Conservation (phyloP, 2,113 vertebrate genomes). For the Columba janthina region DNA sequence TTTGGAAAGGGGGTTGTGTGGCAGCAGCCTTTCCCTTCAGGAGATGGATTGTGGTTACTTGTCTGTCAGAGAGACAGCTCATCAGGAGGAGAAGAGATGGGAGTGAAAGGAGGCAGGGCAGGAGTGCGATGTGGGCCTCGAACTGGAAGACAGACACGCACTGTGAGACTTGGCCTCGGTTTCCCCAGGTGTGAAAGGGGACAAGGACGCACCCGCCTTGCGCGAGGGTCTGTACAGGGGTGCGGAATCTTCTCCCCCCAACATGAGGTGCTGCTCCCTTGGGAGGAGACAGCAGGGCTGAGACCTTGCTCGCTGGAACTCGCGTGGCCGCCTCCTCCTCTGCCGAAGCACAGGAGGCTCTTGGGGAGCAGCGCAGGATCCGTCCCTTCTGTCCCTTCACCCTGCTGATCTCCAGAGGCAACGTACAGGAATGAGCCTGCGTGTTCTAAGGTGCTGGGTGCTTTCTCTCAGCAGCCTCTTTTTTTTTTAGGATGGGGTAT, state of each 20-base stretch:
- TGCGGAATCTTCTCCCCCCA: not conserved
- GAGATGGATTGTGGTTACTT: not conserved
- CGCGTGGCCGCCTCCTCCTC: not conserved
- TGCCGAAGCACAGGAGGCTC: rapidly evolving
- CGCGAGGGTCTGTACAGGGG: not conserved
- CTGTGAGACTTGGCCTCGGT: not conserved
- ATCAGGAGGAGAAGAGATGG: not conserved
- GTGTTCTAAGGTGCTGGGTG: not conserved
- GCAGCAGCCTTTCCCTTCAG: not conserved
- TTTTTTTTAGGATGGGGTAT: not conserved
- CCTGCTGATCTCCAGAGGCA: rapidly evolving
- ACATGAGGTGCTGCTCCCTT: not conserved
- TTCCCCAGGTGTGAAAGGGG: not conserved
- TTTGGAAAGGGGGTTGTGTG: not conserved
- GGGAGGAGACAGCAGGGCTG: not conserved
- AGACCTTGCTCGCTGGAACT: not conserved
- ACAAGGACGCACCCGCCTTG: not conserved
- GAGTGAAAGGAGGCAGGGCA: not conserved
- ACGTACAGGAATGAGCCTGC: rapidly evolving
- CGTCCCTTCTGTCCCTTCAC: not conserved
- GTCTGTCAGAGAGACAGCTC: not conserved
- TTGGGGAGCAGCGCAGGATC: not conserved
- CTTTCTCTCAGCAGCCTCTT: not conserved
- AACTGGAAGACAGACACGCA: not conserved
- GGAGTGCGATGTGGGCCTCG: not conserved